Percentiles rank a stretch among this genome's conserved stretches.
Conservation (phyloP, 2,797 vertebrate species). For the Coregonus sp. region DNA sequence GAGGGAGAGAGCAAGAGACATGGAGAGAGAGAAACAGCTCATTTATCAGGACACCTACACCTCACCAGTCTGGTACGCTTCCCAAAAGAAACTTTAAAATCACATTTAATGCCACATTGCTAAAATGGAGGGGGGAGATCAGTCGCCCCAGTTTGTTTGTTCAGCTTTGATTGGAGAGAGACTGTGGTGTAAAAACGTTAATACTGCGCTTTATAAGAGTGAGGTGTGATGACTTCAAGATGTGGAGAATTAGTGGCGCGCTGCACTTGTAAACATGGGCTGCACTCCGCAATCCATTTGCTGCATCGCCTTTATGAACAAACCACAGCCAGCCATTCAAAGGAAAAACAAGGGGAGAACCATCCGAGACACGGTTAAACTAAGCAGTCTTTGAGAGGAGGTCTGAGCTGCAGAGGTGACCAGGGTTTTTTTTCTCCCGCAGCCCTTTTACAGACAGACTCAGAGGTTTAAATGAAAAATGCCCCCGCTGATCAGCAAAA, state of each 20-base stretch:
- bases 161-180: constrained; percentile 22
- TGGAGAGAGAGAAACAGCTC: too few relatives aligned
- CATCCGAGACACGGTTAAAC: not conserved
- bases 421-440: not conserved
- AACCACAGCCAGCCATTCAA: constrained; percentile 36
- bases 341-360: constrained; percentile 23
- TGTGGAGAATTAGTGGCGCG: constrained; percentile 47
- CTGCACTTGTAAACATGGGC: constrained; percentile 35
- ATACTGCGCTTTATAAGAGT: constrained; percentile 44
- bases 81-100: not conserved
- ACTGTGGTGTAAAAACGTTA: constrained; percentile 42
- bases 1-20: not conserved
- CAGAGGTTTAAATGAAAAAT: constrained; percentile 12
- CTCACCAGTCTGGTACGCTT: constrained; percentile 15
- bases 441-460: constrained; percentile 12
- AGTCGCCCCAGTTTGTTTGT: not conserved
- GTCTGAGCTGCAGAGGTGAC: not conserved
- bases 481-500: not conserved
- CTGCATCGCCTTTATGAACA: constrained; percentile 26
- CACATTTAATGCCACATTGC: not conserved
- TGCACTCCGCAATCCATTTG: constrained; percentile 29
- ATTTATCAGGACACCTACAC: not conserved
- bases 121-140: not conserved
- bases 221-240: constrained; percentile 52
- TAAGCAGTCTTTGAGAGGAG: not conserved